Percentiles rank a stretch among this genome's conserved stretches.
Evolutionary conservation across 2,888 invertebrate genomes (phyloP).

Genomic region (Metacarcinus magister): DNA sequence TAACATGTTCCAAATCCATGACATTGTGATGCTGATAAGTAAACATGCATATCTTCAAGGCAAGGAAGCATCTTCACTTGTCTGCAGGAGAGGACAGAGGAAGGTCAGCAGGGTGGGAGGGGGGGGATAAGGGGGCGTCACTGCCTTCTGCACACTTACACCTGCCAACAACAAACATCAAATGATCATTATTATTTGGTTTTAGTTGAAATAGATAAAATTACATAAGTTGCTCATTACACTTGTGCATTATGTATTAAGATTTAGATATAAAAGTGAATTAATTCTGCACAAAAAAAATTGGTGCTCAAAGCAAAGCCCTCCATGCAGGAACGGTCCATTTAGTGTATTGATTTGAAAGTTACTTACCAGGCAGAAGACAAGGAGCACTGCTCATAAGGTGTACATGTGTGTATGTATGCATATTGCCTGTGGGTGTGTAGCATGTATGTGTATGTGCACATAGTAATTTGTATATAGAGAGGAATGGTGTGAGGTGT

Average conservation of each 20-base stretch:
- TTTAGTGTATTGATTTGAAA: slow-evolving; percentile 42
- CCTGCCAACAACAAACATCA: not conserved
- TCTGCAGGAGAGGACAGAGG: not conserved
- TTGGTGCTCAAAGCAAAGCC: slow-evolving; percentile 51
- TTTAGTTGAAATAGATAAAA: not conserved
- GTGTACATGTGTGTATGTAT: slow-evolving; percentile 32
- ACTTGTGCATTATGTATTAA: slow-evolving; percentile 49
- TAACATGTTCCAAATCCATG: not conserved
- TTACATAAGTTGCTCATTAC: slow-evolving; percentile 39
- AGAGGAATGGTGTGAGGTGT: not conserved
- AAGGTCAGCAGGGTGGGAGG: not conserved
- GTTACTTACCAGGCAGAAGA: slow-evolving; percentile 37
- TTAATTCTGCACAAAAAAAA: slow-evolving; percentile 48
- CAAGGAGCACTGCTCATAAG: slow-evolving; percentile 3
- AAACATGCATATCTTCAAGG: not conserved
- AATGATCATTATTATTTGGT: not conserved
- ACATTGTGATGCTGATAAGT: not conserved
- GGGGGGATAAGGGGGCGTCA: not conserved
- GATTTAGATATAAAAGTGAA: slow-evolving; percentile 15
- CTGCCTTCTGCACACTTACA: not conserved
- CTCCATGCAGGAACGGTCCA: slow-evolving; percentile 46
- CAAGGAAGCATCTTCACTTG: not conserved
- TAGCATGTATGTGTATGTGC: slow-evolving; percentile 44
- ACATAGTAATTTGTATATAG: slow-evolving; percentile 22
- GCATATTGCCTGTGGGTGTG: slow-evolving; percentile 22